Evolutionary conservation across 2,888 invertebrate species (phyloP), one percentile per base, ranked within the genome.

Genomic region (Drosophila rubida): DNA sequence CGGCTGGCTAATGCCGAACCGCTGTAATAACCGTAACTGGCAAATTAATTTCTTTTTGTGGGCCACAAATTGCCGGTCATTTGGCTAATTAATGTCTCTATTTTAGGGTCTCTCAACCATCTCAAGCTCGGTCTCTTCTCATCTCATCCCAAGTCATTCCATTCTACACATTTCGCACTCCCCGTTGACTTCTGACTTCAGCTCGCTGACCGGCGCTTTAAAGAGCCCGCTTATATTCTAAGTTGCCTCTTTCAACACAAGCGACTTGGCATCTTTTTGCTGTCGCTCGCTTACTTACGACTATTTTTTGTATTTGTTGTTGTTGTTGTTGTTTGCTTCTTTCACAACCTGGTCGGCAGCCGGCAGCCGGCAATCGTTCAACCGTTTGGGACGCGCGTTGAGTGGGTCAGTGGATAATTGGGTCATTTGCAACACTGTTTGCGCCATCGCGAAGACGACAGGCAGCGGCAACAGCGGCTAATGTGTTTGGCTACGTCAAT

Each of bases 371-470:
- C 73, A 69, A 72, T 60, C 66, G 80, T 78, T 70, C 81, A 59
- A 68, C 50, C 79, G 69, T 64, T 66, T 69, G 66, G 63, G 68
- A 66, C 80, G 61, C 61, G 65, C 71, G 69, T 78, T 80, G 90
- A 91, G 90, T 91, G 91, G 90, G 90, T 91, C 91, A 91, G 90
- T 91, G 89, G 91, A 91, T 89, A 91, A 91, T 90, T 90, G 89
- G 90, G 90, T 91, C 91, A 90, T 88, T 90, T 90, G 83, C 80
- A 80, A 89, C 88, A 80, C 75, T 84, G 85, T 89, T 88, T 85
- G 87, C 87, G 75, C 84, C 84, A 88, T 85, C 88, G 73, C 63
- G 69, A 74, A 71, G 66, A 55, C 72, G 25, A 60, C 2, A 19
- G 51, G 13, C 53, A 50, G 32, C 30, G 25, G 42, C 11, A 23